Base-by-base conservation (phyloP, 2,888 invertebrate species). In the Pseudanteris insignis region DNA sequence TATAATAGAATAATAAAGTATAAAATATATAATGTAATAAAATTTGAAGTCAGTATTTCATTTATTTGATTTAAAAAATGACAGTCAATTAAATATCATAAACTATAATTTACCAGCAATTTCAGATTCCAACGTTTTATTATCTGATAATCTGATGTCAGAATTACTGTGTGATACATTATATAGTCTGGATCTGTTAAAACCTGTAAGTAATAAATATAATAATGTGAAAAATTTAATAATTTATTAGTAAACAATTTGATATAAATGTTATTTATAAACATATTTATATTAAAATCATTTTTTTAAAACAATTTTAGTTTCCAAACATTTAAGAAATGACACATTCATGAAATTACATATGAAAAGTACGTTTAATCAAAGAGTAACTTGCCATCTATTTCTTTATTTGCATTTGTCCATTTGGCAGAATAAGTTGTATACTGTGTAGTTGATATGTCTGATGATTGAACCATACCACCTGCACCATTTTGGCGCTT, bases 161-260 rank as follows among this genome's bases (percentile, higher is more conserved):
- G 91, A 90, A 83, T 91, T 91, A 72, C 90, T 88, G 69, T 88
- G 86, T 28, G 88, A 88, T 86, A 91, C 89, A 71, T 88, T 88
- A 80, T 89, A 93, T 82, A 92, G 92, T 84, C 93, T 85, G 67
- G 93, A 92, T 47, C 92, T 91, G 83, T 93, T 92, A 79, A 93
- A 94, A 75, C 88, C 90, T 89, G 79, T 8, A 65, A 70, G 61
- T 29, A 40, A 26, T 28, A 11, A 21, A 14, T n/a, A 9, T 8
- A 26, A 26, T 26, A 2, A 26, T 26, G n/a, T 9, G 6, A 14
- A 6, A 3, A 3, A 21, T 5, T 21, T 7, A 7, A 21, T 21
- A 21, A 21, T 21, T 5, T 7, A 21, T 21, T 21, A 5, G 7
- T 3, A 3, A 21, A 21, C 21, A 5, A 21, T 5, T 21, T 21